Percentiles rank a stretch among this genome's conserved stretches.
Evolutionary conservation across 2,797 vertebrate genomes (phyloP).

Genomic region (Parauchenoglanis ngamensis): DNA sequence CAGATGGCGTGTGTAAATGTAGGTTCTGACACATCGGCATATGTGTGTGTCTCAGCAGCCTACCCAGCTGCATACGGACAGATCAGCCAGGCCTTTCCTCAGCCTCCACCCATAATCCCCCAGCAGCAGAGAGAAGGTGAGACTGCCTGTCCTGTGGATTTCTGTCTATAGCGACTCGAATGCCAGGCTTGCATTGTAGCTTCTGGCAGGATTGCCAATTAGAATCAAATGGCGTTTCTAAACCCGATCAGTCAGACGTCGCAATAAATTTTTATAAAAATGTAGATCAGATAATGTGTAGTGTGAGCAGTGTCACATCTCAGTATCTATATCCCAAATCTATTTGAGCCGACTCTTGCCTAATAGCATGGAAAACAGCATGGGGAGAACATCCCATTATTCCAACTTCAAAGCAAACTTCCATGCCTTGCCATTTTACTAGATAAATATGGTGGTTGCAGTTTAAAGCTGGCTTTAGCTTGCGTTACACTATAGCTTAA

Average conservation of each 20-base stretch:
- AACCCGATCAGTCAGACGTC: neutral
- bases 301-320: neutral
- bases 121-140: slow-evolving; percentile 99
- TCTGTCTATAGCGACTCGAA: slow-evolving; percentile 2
- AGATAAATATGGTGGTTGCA: neutral
- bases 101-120: slow-evolving; percentile 95
- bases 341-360: neutral
- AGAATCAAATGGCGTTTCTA: neutral
- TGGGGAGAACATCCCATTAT: neutral
- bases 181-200: neutral
- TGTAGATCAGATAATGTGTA: neutral
- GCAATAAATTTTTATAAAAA: no score
- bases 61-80: slow-evolving; percentile 98
- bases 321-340: neutral
- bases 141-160: slow-evolving; percentile 50
- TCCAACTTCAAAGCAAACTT: neutral
- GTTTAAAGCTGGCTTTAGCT: neutral
- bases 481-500: neutral
- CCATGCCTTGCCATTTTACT: neutral
- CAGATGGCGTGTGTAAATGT: slow-evolving; percentile 59
- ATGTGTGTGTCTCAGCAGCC: slow-evolving; percentile 87
- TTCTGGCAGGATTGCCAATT: neutral
- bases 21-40: slow-evolving; percentile 53
- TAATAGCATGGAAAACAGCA: neutral
- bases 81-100: slow-evolving; percentile 99